These are phyloP conservation scores for Chironomus striatipennis DNA, from an alignment of 1,140 invertebrate species.

Conservation along the genomic window DNA sequence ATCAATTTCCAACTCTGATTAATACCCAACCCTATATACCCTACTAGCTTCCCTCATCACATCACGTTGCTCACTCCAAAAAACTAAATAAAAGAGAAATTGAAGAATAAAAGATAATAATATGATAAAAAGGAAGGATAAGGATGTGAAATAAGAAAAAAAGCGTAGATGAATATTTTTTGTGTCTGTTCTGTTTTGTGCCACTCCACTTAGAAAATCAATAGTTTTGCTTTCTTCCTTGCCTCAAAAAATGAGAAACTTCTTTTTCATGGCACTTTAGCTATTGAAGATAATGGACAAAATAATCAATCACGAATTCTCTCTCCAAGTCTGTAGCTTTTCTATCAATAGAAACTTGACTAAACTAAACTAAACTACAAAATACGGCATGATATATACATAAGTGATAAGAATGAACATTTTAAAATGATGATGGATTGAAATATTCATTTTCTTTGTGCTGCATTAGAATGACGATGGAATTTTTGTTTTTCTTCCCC, in stretches of 20 bases:
- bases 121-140: background rate
- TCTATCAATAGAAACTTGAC: too few species aligned
- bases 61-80: background rate
- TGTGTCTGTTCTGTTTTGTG: background rate
- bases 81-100: background rate
- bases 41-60: background rate
- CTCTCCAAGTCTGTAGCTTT: too few species aligned
- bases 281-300: background rate
- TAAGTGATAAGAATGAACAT: too few species aligned
- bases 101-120: constrained; percentile 14
- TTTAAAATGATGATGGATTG: too few species aligned
- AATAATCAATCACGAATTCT: background rate
- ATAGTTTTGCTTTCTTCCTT: background rate
- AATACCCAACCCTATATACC: too few species aligned
- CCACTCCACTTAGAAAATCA: background rate
- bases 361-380: too few species aligned
- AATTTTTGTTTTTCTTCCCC: too few species aligned
- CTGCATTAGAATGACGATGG: too few species aligned
- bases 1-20: too few species aligned
- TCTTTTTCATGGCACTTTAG: background rate
- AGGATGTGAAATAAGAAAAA: background rate
- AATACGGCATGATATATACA: too few species aligned
- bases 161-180: background rate
- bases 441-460: too few species aligned
- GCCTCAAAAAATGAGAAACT: background rate